Base-by-base conservation (phyloP, 2,888 invertebrate species). In the Tenthredo mesomela region DNA sequence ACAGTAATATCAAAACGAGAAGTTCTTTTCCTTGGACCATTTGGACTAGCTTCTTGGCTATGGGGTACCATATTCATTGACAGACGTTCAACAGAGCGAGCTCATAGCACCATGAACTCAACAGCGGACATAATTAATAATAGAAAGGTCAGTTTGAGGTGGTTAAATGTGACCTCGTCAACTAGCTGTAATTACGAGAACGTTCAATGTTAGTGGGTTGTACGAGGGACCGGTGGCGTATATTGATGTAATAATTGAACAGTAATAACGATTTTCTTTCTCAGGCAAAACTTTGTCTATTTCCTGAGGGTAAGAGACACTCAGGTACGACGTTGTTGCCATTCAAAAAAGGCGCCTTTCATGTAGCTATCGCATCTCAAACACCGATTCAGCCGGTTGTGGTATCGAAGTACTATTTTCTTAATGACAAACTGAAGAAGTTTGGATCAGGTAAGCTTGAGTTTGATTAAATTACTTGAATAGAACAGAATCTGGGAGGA, bases 291-390 rank as follows among this genome's bases (percentile, higher is more conserved):
- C 94, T 99, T 82, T 95, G 98, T 91, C 95, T 99, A 86, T 99
- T 98, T 93, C 98, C 99, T 0, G 99, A 99, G 94, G 99, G 99
- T 21, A 98, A 98, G 9, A 94, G 99, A 86, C 96, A 97, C 91
- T 95, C 95, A n/a, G 95, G 95, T 4, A 96, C 96, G 47, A 95
- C 95, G 40, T 93, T 99, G 90, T 93, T 98, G 89, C 97, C 98
- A 1, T 98, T 99, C 93, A 98, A 99, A 92, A 99, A 99, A 93
- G 99, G 99, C 10, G 98, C 98, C 4, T 99, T 99, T 94, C 98
- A 98, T 93, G 96, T 99, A 87, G 99, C 99, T 0, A 94, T 98
- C 87, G 95, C 96, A 87, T 96, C 97, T 6, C 96, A 96, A 91
- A 96, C 97, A 86, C 97, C 98, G 5, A 96, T 99, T 86, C 97